Base-by-base conservation (phyloP, 1,140 invertebrate species). In the Orchestia grillus region DNA sequence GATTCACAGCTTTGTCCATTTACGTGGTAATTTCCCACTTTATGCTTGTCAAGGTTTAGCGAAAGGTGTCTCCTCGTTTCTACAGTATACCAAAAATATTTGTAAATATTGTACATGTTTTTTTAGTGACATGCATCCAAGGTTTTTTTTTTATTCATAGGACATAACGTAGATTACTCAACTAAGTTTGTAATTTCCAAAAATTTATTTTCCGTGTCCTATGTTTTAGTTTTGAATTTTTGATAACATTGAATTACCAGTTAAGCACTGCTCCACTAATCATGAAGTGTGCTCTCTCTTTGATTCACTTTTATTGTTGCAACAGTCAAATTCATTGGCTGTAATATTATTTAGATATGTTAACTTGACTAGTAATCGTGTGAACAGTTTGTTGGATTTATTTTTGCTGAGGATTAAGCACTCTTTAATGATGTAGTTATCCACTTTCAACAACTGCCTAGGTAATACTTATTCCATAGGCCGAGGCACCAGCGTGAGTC, bases 31-130 rank as follows among this genome's bases (percentile, higher is more conserved):
- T 36, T 77, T 77, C 36, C 36, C 62, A 77, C 28, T 77, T 77
- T 36, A 77, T 77, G 11, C 62, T 36, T 77, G 62, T 36, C 62
- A 8, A 36, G 11, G 28, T 77, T 1, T 19, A 8, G 62, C 28
- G 62, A 77, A 77, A 77, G 28, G 28, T 19, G 47, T 77, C 62
- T 77, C 11, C 62, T 77, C 62, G 62, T 77, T 77, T 77, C 62
- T 77, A 77, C 62, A 77, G 62, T 77, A 77, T 77, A 77, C 62
- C 62, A 77, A 77, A 77, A 77, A 77, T 77, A 36, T 23, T 28
- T 77, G 62, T 77, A 77, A 77, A 77, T 77, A 77, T 77, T 77
- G 62, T 77, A 77, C 28, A 77, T 77, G 62, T 77, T 77, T 77
- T 19, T 77, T 77, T 77, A 36, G 11, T 77, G 62, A 77, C 62